phyloP scores from a whole-genome alignment of 1,140 invertebrate genomes.

The Listronotus bonariensis region DNA sequence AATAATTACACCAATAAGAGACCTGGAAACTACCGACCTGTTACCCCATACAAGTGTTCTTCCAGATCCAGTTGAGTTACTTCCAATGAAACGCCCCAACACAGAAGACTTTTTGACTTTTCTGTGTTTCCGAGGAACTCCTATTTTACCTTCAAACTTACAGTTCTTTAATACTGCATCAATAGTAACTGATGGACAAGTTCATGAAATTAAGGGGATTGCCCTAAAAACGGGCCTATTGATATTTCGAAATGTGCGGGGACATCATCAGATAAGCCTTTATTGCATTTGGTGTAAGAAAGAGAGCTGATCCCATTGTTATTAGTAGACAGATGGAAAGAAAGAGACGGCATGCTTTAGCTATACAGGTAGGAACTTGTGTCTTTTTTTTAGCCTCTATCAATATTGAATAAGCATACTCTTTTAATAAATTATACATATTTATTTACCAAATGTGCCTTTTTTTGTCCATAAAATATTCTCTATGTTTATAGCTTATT shows the following conservation, averaged over 20 bases:
- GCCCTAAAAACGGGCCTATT: constrained; percentile 49
- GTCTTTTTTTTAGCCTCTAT: too few relatives aligned
- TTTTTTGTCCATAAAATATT: too few relatives aligned
- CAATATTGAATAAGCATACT: too few relatives aligned
- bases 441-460: too few relatives aligned
- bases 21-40: constrained; percentile 61
- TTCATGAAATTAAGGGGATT: constrained; percentile 47
- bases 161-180: constrained; percentile 71
- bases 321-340: constrained; percentile 55
- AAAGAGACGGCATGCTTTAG: constrained; percentile 56
- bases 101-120: constrained; percentile 92
- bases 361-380: constrained; percentile 49
- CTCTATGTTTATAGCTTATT: too few relatives aligned
- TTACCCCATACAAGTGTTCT: constrained; percentile 51
- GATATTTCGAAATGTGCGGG: constrained; percentile 47
- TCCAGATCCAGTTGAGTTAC: constrained; percentile 60
- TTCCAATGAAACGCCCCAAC: constrained; percentile 75
- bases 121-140: constrained; percentile 82
- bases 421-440: too few relatives aligned
- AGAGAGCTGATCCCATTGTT: constrained; percentile 58
- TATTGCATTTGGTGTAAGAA: constrained; percentile 61
- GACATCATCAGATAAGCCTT: constrained; percentile 52
- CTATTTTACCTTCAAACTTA: constrained; percentile 72
- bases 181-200: constrained; percentile 47
- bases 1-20: constrained; percentile 64